Conservation (phyloP, 2,113 vertebrate genomes). For the Galemys pyrenaicus region DNA sequence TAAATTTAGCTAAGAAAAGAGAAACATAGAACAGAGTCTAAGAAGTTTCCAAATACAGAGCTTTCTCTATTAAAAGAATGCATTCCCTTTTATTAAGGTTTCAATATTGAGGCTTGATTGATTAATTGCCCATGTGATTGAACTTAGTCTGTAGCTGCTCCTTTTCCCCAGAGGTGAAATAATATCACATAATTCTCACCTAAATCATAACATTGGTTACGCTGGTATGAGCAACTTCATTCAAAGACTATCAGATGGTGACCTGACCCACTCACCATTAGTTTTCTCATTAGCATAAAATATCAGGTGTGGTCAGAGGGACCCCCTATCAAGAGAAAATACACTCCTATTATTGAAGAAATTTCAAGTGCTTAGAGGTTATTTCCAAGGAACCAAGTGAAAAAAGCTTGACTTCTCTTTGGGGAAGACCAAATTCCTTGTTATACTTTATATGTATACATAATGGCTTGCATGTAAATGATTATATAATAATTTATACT, state of each 20-base stretch:
- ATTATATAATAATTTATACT: neutral
- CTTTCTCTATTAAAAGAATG: neutral
- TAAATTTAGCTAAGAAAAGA: neutral
- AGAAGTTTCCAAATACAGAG: neutral
- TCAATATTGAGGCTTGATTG: neutral
- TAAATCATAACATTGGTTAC: neutral
- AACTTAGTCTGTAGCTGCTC: neutral
- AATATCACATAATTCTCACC: neutral
- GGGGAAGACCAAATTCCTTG: neutral
- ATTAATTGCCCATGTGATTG: neutral
- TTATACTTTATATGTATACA: neutral
- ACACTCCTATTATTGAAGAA: neutral
- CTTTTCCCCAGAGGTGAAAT: neutral
- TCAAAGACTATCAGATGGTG: neutral
- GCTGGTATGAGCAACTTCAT: neutral
- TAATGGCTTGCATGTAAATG: neutral
- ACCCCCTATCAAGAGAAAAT: neutral
- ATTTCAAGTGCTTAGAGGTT: neutral
- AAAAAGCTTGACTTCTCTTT: neutral
- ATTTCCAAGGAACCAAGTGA: neutral
- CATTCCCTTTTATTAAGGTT: neutral
- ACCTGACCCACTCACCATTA: too few species aligned
- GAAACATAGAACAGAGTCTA: neutral
- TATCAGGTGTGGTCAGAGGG: neutral
- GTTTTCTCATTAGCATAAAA: neutral